A percentile compares a stretch with the other conserved stretches of the same genome.
phyloP scores from a whole-genome alignment of 2,888 invertebrate genomes.

The Ectemnius lituratus region DNA sequence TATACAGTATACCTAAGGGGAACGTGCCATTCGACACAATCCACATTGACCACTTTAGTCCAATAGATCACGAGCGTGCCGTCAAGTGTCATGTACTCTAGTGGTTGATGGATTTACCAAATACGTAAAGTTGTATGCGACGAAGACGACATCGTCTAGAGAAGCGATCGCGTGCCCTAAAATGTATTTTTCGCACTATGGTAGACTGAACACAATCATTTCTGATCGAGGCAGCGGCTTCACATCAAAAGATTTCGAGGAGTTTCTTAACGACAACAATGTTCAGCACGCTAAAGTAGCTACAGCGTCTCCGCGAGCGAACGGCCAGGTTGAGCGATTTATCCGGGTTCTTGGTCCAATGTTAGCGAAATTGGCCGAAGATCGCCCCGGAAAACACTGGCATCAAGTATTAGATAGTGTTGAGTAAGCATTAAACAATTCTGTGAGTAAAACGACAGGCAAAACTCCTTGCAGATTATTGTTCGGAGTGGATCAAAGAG shows the following conservation, averaged over 20 bases:
- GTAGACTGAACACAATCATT: slow-evolving; percentile 36
- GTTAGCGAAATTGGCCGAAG: slow-evolving; percentile 41
- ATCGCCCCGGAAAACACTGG: slow-evolving; percentile 44
- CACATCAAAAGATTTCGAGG: slow-evolving; percentile 46
- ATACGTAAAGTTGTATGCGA: slow-evolving; percentile 45
- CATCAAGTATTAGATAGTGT: slow-evolving; percentile 42
- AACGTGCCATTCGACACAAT: too few relatives aligned
- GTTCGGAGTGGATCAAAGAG: slow-evolving; percentile 63
- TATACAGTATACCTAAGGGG: too few relatives aligned
- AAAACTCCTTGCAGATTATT: slow-evolving; percentile 59
- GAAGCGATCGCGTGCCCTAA: slow-evolving; percentile 38
- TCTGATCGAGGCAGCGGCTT: slow-evolving; percentile 54
- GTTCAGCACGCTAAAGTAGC: slow-evolving; percentile 49
- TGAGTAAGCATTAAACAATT: slow-evolving; percentile 40
- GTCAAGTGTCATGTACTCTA: too few relatives aligned
- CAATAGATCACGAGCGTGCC: too few relatives aligned
- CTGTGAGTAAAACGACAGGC: slow-evolving; percentile 54
- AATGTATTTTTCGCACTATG: slow-evolving; percentile 38
- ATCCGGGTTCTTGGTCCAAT: slow-evolving; percentile 47
- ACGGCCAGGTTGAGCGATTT: slow-evolving; percentile 55
- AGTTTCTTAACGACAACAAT: slow-evolving; percentile 39
- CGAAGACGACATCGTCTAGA: slow-evolving; percentile 32
- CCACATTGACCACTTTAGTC: too few relatives aligned
- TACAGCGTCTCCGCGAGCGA: slow-evolving; percentile 55
- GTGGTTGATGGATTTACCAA: too few relatives aligned